phyloP scores from a whole-genome alignment of 2,888 invertebrate species.

The Caenorhabditis japonica region DNA sequence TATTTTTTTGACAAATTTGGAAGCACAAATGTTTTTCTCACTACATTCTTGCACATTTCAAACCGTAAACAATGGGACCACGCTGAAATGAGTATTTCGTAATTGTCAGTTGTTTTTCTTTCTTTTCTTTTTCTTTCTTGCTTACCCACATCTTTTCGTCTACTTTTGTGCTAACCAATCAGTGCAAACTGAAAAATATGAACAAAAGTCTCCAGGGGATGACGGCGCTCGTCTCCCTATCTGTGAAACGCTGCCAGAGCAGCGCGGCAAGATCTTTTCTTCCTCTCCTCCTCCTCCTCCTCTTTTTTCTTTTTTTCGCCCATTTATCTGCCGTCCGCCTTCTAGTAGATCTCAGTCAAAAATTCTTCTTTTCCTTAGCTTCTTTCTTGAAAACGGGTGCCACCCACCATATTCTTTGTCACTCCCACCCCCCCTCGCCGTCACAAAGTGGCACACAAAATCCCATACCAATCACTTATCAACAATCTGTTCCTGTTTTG shows the following conservation, averaged over 20 bases:
- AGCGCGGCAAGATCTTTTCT: conserved; percentile 24
- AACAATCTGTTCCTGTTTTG: not conserved
- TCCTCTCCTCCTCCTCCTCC: conserved; percentile 10
- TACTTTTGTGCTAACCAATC: conserved; percentile 51
- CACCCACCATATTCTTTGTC: conserved; percentile 12
- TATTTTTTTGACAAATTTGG: too few species aligned
- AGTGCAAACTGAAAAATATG: conserved; percentile 55
- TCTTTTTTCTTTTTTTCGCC: conserved; percentile 30
- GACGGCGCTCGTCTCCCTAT: not conserved
- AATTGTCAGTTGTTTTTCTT: too few species aligned
- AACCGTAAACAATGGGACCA: too few species aligned
- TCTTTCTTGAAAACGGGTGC: conserved; percentile 32
- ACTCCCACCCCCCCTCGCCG: too few species aligned
- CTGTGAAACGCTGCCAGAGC: conserved; percentile 15
- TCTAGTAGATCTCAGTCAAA: conserved; percentile 52
- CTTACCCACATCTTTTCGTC: not conserved
- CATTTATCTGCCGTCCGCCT: conserved; percentile 49
- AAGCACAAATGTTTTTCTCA: too few species aligned
- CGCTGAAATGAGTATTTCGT: too few species aligned
- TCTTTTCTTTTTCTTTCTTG: conserved; percentile 6
- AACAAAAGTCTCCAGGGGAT: conserved; percentile 55
- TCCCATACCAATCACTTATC: too few species aligned
- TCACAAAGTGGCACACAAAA: conserved; percentile 4
- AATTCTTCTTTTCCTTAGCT: conserved; percentile 28
- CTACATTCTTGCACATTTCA: too few species aligned